Base-by-base conservation (phyloP, 2,888 invertebrate genomes). In the Lithophane semibrunnea region DNA sequence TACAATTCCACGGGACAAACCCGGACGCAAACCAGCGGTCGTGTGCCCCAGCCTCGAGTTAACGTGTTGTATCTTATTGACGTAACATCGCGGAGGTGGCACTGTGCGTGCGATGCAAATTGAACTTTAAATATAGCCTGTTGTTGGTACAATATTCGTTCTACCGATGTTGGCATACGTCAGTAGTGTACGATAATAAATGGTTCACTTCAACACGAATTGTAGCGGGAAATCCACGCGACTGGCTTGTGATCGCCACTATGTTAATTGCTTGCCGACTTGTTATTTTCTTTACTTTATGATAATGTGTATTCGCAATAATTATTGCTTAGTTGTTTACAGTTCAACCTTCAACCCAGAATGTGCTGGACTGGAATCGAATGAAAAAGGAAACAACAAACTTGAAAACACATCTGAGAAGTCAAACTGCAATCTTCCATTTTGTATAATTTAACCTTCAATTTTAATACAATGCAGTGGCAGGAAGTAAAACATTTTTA, bases 201-300 rank as follows among this genome's bases (percentile, higher is more conserved):
- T 96, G 94, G 96, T 95, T 95, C 95, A 94, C 92, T 93, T 94
- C 92, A 94, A 95, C 94, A 95, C 93, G 93, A 95, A 92, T 94
- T 91, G 93, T 95, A 95, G 95, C 95, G 95, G 96, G 94, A 95
- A 96, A 96, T 96, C 95, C 96, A 96, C 95, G 96, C 96, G 93
- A 94, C 93, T 92, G 92, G 92, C 91, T 93, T 94, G 96, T 96
- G 96, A 96, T 96, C 94, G 93, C 92, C 91, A 90, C 90, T 92
- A 92, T 92, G 93, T 94, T 95, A 95, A 95, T 95, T 95, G 93
- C 92, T 94, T 92, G 90, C 91, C 87, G 91, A 90, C 91, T 94
- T 92, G 91, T 92, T 93, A 91, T 94, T 93, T 93, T 93, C 92
- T 93, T 88, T 91, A 90, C 88, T 91, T 89, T 84, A 86, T 84